Conservation (phyloP, 92 coral and sea anemone species). For the Siderastrea radians region DNA sequence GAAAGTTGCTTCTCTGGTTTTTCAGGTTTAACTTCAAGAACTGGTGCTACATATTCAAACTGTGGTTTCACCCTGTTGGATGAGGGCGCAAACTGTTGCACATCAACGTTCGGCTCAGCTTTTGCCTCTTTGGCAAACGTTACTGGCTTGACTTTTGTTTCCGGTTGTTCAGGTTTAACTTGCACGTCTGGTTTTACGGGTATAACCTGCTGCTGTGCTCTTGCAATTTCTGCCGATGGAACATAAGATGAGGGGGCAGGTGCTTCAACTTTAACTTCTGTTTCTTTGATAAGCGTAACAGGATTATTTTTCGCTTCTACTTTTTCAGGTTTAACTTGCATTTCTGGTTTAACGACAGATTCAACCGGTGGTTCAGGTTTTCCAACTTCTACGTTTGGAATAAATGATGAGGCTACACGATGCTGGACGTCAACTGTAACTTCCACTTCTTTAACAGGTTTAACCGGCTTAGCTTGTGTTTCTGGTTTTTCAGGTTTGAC, state of each 20-base stretch:
- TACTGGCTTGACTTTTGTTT: neutral
- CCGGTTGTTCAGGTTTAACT: slow-evolving; percentile 17
- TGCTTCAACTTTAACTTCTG: neutral
- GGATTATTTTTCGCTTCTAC: neutral
- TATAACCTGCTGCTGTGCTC: neutral
- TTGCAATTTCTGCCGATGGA: neutral
- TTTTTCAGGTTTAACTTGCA: neutral
- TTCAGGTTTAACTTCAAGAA: neutral
- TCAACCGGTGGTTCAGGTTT: neutral
- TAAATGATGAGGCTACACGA: neutral
- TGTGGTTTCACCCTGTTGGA: neutral
- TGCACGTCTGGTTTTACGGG: neutral
- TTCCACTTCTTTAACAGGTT: neutral
- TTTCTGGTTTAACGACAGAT: neutral
- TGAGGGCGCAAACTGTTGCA: neutral
- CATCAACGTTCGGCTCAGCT: slow-evolving; percentile 3
- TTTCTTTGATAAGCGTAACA: neutral
- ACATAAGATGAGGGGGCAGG: neutral
- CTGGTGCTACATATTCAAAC: neutral
- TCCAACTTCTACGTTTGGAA: neutral
- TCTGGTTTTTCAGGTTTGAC: slow-evolving; percentile 33
- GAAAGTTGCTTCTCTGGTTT: neutral
- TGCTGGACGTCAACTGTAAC: neutral
- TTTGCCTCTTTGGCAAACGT: neutral
- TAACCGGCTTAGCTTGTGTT: neutral